A percentile compares a stretch with the other conserved stretches of the same genome.
Evolutionary conservation across 2,113 vertebrate genomes (phyloP).

Genomic region (Meleagris gallopavo): DNA sequence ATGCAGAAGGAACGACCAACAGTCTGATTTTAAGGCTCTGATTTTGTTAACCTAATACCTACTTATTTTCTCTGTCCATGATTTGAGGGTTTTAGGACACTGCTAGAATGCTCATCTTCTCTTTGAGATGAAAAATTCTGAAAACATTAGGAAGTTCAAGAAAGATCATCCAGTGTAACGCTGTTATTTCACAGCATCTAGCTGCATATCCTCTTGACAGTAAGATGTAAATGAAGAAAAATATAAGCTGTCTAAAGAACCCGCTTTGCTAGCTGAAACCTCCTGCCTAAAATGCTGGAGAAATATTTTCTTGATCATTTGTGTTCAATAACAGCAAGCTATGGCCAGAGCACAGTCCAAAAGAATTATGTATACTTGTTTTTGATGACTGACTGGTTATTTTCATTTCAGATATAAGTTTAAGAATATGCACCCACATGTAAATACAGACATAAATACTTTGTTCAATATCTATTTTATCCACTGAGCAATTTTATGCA

Average conservation of each 20-base stretch:
- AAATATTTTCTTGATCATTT: neutral
- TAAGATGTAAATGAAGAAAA: neutral
- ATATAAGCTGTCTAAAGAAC: neutral
- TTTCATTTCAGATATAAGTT: neutral
- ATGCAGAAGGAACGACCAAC: neutral
- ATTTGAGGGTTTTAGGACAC: neutral
- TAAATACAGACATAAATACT: neutral
- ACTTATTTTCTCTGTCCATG: neutral
- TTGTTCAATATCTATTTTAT: neutral
- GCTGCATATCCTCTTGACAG: neutral
- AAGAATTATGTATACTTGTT: neutral
- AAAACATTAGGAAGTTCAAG: neutral
- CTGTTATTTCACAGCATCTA: neutral
- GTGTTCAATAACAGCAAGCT: neutral
- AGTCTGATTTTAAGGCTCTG: neutral
- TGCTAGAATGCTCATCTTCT: neutral
- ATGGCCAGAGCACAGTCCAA: fast-evolving
- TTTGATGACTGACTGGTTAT: neutral
- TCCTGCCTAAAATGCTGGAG: neutral
- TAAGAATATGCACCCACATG: neutral
- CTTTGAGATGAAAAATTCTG: neutral
- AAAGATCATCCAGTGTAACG: neutral
- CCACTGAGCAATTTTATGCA: neutral
- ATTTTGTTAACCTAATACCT: neutral
- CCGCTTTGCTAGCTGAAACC: neutral